phyloP scores from a whole-genome alignment of 1,140 invertebrate species.

The Philopotamus ludificatus region DNA sequence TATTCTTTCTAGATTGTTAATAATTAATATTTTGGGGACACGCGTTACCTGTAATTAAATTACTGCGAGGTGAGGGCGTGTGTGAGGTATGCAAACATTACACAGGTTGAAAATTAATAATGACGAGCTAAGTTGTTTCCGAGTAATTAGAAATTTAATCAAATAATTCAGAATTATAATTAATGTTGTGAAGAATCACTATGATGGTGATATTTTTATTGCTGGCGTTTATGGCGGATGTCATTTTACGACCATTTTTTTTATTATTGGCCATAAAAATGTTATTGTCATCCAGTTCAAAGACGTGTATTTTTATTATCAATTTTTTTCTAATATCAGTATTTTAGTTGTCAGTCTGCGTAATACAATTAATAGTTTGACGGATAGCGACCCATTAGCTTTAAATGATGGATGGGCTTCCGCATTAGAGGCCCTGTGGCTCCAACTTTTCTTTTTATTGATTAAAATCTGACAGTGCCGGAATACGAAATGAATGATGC shows the following conservation, averaged over 20 bases:
- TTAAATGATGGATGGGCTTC: constrained; percentile 8
- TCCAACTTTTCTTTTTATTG: background rate
- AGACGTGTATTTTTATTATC: no score
- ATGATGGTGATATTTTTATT: no score
- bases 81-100: background rate
- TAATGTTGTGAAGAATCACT: no score
- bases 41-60: background rate
- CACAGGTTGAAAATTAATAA: background rate
- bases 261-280: background rate
- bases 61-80: background rate
- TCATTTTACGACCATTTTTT: no score
- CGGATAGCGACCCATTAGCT: background rate
- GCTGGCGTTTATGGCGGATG: no score
- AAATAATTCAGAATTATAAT: no score
- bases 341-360: background rate
- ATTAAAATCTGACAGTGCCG: constrained; percentile 1
- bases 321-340: background rate
- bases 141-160: background rate
- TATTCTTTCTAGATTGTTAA: background rate
- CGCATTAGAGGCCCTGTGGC: background rate
- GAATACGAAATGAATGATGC: background rate
- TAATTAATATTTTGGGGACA: background rate
- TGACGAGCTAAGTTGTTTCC: background rate
- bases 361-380: constrained; percentile 3
- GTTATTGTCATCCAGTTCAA: no score